Evolutionary conservation across 2,797 vertebrate species (phyloP), one percentile per base, ranked within the genome.

Genomic region (Leptodactylus fallax): DNA sequence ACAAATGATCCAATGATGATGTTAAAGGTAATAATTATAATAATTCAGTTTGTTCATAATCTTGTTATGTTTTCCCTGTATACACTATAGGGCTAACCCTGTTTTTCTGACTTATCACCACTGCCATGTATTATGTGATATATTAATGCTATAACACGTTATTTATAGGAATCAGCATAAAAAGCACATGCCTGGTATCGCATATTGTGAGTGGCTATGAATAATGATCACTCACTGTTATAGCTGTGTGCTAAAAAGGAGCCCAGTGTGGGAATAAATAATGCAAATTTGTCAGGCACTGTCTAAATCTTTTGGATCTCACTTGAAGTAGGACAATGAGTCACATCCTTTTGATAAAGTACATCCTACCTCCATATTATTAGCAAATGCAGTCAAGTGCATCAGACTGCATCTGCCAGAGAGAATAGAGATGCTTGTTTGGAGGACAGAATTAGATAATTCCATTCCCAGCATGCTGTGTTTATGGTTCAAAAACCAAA

Each of bases 381-480:
- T 93, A 92, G 86, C 89, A 91, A 92, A 91, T 23, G 77, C 93
- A 95, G 90, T 89, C 89, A 19, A 90, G 91, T 93, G 94, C 91
- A 91, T 92, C 93, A 88, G 92, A 85, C 91, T 92, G 92, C 89
- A 77, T 90, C 92, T 94, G 92, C 91, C 86, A 76, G 21, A 27
- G 91, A 92, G 92, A 92, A 83, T 27, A 92, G 89, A 90, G 85
- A 90, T 90, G 81, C 90, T 90, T 92, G 89, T 90, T 89, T 92
- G 84, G 90, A 91, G 91, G 89, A 87, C 23, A 10, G 74, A 90
- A 91, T 90, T 91, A 89, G 89, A 91, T 89, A 79, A 89, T 90
- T 91, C 88, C 87, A 63, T 90, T 94, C 90, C 85, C 87, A 90
- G 91, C 60, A 27, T 88, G 90, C 85, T 21, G 6, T 92, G 79